Evolutionary conservation across 1,140 invertebrate species (phyloP).

Genomic region (Nilaparvata lugens): DNA sequence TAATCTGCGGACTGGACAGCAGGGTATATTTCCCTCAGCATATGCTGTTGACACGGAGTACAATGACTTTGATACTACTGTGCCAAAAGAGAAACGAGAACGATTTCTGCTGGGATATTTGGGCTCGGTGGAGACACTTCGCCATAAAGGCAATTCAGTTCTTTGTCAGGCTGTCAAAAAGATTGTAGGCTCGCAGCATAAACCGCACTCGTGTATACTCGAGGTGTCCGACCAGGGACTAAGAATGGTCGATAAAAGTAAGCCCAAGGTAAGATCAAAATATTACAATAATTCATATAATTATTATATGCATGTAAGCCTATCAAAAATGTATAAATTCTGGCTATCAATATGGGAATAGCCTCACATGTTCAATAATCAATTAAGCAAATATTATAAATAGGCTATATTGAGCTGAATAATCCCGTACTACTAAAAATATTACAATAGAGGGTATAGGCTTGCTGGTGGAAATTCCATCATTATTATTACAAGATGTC

Average conservation of each 20-base stretch:
- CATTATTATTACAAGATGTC: too few species aligned
- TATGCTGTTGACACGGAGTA: constrained; percentile 95
- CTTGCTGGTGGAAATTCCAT: too few species aligned
- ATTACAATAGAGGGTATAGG: too few species aligned
- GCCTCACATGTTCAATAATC: background rate
- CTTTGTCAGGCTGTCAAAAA: constrained; percentile 80
- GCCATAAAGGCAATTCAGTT: constrained; percentile 84
- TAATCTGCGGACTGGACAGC: constrained; percentile 81
- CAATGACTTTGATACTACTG: constrained; percentile 82
- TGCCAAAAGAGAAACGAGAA: constrained; percentile 74
- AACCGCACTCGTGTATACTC: constrained; percentile 69
- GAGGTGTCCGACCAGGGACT: constrained; percentile 94
- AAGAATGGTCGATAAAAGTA: constrained; percentile 84
- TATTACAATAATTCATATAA: too few species aligned
- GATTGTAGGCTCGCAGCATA: constrained; percentile 56
- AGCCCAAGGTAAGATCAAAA: constrained; percentile 49
- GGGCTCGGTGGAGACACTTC: constrained; percentile 88
- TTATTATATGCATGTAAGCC: too few species aligned
- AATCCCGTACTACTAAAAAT: too few species aligned
- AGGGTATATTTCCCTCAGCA: constrained; percentile 93
- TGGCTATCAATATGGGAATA: background rate
- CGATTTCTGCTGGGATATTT: constrained; percentile 88
- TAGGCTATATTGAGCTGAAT: too few species aligned
- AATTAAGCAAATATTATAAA: too few species aligned
- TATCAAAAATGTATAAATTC: too few species aligned